Base-by-base conservation (phyloP, 2,888 invertebrate genomes). In the Willowsia nigromaculata region DNA sequence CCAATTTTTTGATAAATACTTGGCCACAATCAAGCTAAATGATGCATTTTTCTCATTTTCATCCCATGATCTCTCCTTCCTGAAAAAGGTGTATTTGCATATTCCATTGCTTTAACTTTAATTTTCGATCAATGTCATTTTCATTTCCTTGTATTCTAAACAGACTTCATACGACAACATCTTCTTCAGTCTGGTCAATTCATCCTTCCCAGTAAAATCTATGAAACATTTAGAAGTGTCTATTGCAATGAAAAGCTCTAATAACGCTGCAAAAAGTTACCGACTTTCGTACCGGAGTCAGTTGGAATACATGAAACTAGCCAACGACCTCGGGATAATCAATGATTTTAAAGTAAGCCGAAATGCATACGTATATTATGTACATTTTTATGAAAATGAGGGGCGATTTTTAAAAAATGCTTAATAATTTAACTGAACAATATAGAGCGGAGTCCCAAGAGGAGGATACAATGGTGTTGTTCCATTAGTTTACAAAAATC, bases 381-480 rank as follows among this genome's bases (percentile, higher is more conserved):
- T 53, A n/a, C n/a, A 53, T 53, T 53, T 53, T 53, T 53, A 53
- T 2, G 1, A 18, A 53, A 53, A n/a, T 53, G 50, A 6, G 6
- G 6, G 3, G 50, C 37, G 68, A 25, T 80, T 22, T 40, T 22
- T 43, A 22, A 2, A 27, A n/a, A n/a, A n/a, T n/a, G n/a, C n/a
- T 33, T 40, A 50, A n/a, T 47, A 40, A 30, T 56, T 65, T 62
- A 62, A 43, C 59, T 43, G 43, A 3, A 1, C 11, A 43, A 43
- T 43, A 65, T 62, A 99, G 98, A 99, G 99, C 94, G 99, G 99
- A 0, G 98, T 99, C 25, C 98, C 99, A 9, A 95, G 99, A 90
- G 98, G 98, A 5, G 99, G 98, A 0, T 99, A 99, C 94, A 95
- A 96, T 92, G 99, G 99, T 59, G 96, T 99, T 43, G 98, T 99